Evolutionary conservation across 2,888 invertebrate genomes (phyloP), one percentile per base, ranked within the genome.

Genomic region (Euproctis similis): DNA sequence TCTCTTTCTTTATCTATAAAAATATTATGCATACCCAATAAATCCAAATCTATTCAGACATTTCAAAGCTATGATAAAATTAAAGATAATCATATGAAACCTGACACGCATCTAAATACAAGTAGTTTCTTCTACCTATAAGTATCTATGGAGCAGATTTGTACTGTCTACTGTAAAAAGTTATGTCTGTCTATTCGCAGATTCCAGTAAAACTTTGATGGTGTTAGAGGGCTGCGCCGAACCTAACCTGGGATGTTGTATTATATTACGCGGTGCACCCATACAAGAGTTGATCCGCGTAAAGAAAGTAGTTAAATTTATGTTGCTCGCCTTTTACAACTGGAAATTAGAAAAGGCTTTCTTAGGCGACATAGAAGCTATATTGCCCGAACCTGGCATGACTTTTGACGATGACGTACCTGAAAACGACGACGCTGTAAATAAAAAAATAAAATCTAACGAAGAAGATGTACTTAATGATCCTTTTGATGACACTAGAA

Each of bases 321-420:
- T 96, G 86, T 86, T 96, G 0, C 92, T 93, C 36, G 90, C 93
- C 0, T 89, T 91, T 18, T 98, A 98, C 68, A 97, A 97, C 53
- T 95, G 96, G 91, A 89, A 93, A 26, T 78, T 98, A 22, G 98
- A 99, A 70, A 92, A 93, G 53, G 93, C 96, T 0, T 97, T 96
- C 68, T 88, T 96, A 76, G 95, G 95, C 39, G 94, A 95, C 62
- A 95, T 94, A 50, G 95, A 77, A 44, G 85, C 84, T 0, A 50
- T 67, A 0, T 28, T 85, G n/a, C 85, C 85, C 0, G 77, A 81
- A 49, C 64, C 80, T 0, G 81, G 80, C 1, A 67, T 66, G 61
- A 69, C 63, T 0, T 85, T 85, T 23, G 74, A 67, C 1, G 81
- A 77, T 18, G 34, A 28, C 11, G 10, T 25, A 12, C 12, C 22